Evolutionary conservation across 2,888 invertebrate genomes (phyloP).

Genomic region (Clanis bilineata): DNA sequence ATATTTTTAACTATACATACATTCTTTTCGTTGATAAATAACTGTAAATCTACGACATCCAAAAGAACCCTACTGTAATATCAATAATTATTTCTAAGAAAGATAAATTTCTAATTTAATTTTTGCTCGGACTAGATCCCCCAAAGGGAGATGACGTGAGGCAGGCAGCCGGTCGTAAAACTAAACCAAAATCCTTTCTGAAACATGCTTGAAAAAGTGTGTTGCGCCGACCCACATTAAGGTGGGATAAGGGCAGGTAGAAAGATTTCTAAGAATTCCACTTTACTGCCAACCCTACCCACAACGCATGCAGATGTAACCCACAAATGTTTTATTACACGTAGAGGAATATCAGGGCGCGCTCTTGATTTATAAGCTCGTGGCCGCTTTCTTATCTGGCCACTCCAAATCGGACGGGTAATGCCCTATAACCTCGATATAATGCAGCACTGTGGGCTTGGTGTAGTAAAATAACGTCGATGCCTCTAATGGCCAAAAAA

Average conservation of each 20-base stretch:
- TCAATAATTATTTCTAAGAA: too few species aligned
- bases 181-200: neutral
- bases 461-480: neutral
- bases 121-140: too few species aligned
- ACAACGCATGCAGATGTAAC: conserved; percentile 14
- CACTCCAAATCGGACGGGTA: conserved; percentile 63
- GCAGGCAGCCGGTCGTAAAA: too few species aligned
- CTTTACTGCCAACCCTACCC: conserved; percentile 9
- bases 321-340: conserved; percentile 16
- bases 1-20: too few species aligned
- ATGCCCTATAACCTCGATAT: conserved; percentile 59
- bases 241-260: too few species aligned
- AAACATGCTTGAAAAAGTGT: too few species aligned
- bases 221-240: too few species aligned
- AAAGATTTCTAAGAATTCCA: neutral
- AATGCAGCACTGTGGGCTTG: conserved; percentile 27
- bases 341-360: conserved; percentile 15
- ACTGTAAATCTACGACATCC: too few species aligned
- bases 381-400: conserved; percentile 52
- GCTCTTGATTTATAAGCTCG: conserved; percentile 16
- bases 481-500: neutral
- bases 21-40: too few species aligned
- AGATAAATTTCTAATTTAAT: too few species aligned
- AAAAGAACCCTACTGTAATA: too few species aligned
- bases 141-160: too few species aligned